A percentile compares a stretch with the other conserved stretches of the same genome.
These are phyloP conservation scores for Ictalurus furcatus DNA, from an alignment of 2,113 vertebrate genomes.

Conservation along the genomic window DNA sequence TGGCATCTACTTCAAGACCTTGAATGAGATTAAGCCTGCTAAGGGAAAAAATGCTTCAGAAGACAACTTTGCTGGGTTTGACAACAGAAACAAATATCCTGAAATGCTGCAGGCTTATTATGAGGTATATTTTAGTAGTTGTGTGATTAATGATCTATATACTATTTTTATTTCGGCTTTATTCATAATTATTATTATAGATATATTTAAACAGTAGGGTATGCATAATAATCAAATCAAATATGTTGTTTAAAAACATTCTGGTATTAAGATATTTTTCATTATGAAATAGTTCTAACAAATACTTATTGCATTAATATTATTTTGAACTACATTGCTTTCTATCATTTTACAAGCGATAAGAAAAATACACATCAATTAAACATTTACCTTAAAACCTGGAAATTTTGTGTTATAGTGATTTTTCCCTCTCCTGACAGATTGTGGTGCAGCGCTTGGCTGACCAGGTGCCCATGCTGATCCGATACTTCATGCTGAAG, in stretches of 20 bases:
- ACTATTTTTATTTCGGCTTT: background rate
- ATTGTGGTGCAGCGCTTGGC: constrained; percentile 53
- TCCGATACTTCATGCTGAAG: constrained; percentile 51
- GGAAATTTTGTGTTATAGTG: background rate
- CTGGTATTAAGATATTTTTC: no score
- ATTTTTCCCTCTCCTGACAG: constrained; percentile 33
- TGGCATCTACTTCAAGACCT: no score
- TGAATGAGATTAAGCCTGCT: no score
- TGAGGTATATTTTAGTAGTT: constrained; percentile 32
- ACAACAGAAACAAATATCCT: constrained; percentile 1
- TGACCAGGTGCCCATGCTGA: constrained; percentile 58
- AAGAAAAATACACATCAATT: background rate
- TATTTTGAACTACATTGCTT: background rate
- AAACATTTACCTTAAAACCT: background rate
- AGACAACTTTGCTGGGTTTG: no score
- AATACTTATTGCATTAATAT: background rate
- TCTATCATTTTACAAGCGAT: background rate
- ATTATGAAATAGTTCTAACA: background rate
- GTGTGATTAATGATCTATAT: background rate
- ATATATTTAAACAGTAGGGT: background rate
- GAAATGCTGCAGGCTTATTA: constrained; percentile 51
- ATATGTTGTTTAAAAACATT: no score
- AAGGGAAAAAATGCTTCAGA: no score
- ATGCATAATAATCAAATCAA: no score
- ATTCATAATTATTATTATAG: background rate